phyloP scores from a whole-genome alignment of 2,113 vertebrate species.

The Ophiodon elongatus region DNA sequence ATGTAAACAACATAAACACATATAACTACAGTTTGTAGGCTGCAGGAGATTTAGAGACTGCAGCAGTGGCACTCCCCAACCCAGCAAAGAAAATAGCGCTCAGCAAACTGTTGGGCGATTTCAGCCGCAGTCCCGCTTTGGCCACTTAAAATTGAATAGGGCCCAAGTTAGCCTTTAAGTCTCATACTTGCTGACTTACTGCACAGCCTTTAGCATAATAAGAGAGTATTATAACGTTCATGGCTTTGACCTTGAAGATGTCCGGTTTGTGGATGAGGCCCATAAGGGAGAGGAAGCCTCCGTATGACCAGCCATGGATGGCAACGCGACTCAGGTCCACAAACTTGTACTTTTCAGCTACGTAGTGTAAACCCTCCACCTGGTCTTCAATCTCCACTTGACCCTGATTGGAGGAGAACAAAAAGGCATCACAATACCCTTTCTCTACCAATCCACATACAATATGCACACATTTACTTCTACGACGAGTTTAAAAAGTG shows the following conservation, averaged over 20 bases:
- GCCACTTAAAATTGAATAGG: neutral
- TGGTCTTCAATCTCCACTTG: constrained; percentile 98
- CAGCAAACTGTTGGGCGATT: no score
- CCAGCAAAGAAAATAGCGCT: no score
- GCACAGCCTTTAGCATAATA: neutral
- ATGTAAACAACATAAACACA: no score
- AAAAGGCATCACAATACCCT: neutral
- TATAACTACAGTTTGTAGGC: no score
- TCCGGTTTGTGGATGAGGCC: constrained; percentile 94
- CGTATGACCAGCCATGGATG: constrained; percentile 97
- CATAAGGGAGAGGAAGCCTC: constrained; percentile 98
- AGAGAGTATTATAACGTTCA: neutral
- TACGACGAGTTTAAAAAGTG: neutral
- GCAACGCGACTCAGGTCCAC: constrained; percentile 93
- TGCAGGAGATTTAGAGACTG: no score
- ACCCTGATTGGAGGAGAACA: constrained; percentile 80
- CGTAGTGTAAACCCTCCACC: constrained; percentile 94
- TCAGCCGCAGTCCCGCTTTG: no score
- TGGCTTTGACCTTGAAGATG: constrained; percentile 91
- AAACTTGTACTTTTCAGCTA: constrained; percentile 94
- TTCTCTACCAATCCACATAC: neutral
- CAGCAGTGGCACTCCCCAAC: no score
- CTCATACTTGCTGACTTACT: neutral
- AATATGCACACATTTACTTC: neutral
- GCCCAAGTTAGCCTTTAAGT: neutral